These are phyloP conservation scores for Nomada hirtipes DNA, from an alignment of 2,888 invertebrate genomes.

Conservation along the genomic window DNA sequence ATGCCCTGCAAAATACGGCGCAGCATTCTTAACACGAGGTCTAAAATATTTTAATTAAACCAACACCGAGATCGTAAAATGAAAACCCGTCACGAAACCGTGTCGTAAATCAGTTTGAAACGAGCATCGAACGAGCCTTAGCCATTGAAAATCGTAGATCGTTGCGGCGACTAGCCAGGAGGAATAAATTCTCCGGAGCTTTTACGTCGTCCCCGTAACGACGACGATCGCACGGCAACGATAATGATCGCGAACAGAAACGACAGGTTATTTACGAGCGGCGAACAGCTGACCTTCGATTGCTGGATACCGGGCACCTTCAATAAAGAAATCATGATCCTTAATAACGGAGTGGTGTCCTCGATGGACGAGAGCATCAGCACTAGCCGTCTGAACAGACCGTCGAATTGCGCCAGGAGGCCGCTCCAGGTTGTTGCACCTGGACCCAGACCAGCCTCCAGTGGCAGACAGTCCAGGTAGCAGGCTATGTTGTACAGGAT, in stretches of 20 bases:
- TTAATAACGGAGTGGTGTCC: slow-evolving; percentile 89
- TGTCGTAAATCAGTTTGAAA: slow-evolving; percentile 21
- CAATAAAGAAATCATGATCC: slow-evolving; percentile 92
- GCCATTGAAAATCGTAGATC: slow-evolving; percentile 4
- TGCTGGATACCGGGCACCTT: slow-evolving; percentile 93
- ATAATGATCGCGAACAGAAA: slow-evolving; percentile 13
- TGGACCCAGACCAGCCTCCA: slow-evolving; percentile 90
- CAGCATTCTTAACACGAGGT: no score
- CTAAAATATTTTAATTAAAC: background rate
- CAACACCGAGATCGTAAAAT: background rate
- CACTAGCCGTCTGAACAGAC: slow-evolving; percentile 91
- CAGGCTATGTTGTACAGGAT: slow-evolving; percentile 96
- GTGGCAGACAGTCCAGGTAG: slow-evolving; percentile 96
- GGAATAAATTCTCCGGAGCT: slow-evolving; percentile 13
- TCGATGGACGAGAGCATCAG: slow-evolving; percentile 89
- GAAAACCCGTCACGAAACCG: background rate
- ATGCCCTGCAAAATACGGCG: slow-evolving; percentile 87
- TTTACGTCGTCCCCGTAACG: background rate
- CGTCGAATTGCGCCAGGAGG: slow-evolving; percentile 94
- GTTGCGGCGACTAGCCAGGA: background rate
- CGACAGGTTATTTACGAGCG: slow-evolving; percentile 20
- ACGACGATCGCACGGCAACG: background rate
- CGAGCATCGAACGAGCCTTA: background rate
- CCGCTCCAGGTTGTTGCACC: slow-evolving; percentile 91
- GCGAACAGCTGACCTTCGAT: slow-evolving; percentile 88